Base-by-base conservation (phyloP, 2,113 vertebrate genomes). In the Thryonomys swinderianus region DNA sequence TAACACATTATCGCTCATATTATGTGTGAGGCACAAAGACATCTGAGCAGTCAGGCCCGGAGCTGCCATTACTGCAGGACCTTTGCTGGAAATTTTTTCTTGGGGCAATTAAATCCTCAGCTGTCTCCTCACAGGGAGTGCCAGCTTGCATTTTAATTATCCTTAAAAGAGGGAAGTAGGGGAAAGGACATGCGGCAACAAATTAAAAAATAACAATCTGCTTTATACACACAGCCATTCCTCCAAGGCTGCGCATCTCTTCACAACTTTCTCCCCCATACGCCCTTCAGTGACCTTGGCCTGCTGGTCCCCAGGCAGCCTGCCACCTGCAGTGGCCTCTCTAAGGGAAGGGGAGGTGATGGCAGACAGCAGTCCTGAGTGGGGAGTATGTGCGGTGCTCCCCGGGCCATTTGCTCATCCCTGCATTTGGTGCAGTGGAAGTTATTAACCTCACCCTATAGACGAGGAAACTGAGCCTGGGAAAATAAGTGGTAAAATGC, bases 51-150 rank as follows among this genome's bases (percentile, higher is more conserved):
- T 64, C 85, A 4, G 92, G 90, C 95, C 42, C 0, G 18, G 86
- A 93, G 59, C 66, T 95, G 96, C 95, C 91, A 94, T 95, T 96
- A 96, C 91, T 23, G 7, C 74, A 51, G 91, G 97, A 98, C 96
- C 97, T 97, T 96, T 96, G 8, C 94, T 91, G 78, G 91, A 92
- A 96, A 95, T 87, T 96, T 96, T 95, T 97, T 96, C 97, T 97
- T 94, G 95, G 97, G 91, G 91, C 97, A 97, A 97, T 97, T 97
- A 98, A 97, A 95, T 97, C 97, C 91, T 95, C 97, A 96, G 96
- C 94, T 91, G 94, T 96, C 95, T 96, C 69, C 88, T 96, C 13
- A 1, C 67, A 71, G 89, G 95, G 86, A 96, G 95, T 84, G 84
- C 93, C 86, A 90, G 93, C 96, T 94, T 97, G 97, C 97, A 97